Percentiles rank a stretch among this genome's conserved stretches.
Conservation (phyloP, 2,113 vertebrate species). For the Sinosuthora webbiana region DNA sequence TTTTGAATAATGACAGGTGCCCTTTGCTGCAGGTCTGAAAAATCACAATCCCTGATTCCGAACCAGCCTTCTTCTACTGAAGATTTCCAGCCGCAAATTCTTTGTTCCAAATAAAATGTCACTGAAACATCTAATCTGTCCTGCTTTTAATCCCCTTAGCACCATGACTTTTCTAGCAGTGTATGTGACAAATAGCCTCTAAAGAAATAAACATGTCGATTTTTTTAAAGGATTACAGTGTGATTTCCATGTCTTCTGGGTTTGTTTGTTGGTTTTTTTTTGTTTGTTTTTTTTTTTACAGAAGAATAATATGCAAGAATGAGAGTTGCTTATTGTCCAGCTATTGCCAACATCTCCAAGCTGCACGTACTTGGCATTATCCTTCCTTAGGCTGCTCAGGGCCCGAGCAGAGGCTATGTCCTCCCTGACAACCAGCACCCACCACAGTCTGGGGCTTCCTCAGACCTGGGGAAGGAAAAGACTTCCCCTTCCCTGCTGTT, state of each 20-base stretch:
- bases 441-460: not conserved
- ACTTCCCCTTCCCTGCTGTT: not conserved
- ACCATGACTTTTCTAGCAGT: not conserved
- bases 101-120: conserved; percentile 22
- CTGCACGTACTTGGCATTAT: not conserved
- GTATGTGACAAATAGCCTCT: not conserved
- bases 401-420: not conserved
- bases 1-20: not conserved
- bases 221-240: not conserved
- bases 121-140: not conserved
- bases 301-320: not conserved
- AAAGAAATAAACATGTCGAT: not conserved
- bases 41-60: not conserved
- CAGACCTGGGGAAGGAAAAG: not conserved
- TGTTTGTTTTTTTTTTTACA: no score
- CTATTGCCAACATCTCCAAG: not conserved
- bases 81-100: not conserved
- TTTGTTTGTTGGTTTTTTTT: no score
- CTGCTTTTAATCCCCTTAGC: not conserved
- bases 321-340: not conserved
- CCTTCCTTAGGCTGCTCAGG: not conserved
- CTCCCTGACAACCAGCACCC: not conserved
- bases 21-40: not conserved
- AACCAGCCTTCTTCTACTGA: not conserved
- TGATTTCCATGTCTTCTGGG: not conserved